Percentiles rank a stretch among this genome's conserved stretches.
phyloP scores from a whole-genome alignment of 2,797 vertebrate genomes.

The Zalophus californianus region DNA sequence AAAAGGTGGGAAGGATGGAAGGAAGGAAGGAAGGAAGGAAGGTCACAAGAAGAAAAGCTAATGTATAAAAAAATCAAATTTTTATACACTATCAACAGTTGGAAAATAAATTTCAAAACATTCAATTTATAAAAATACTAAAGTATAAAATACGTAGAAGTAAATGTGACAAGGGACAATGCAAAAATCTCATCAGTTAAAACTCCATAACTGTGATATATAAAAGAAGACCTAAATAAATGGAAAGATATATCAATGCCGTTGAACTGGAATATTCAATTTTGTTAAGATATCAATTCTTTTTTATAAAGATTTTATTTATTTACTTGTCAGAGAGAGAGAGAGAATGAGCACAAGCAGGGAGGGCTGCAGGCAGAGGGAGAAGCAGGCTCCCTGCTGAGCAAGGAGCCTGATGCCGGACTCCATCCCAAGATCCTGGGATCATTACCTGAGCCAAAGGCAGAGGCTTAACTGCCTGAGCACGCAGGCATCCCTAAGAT shows the following conservation, averaged over 20 bases:
- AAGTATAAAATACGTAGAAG: background rate
- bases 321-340: background rate
- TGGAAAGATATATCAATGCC: background rate
- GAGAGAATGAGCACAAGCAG: background rate
- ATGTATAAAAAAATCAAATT: background rate
- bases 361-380: background rate
- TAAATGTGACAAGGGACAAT: background rate
- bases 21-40: background rate
- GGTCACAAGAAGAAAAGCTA: background rate
- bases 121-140: background rate
- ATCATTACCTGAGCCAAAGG: background rate
- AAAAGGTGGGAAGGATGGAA: background rate
- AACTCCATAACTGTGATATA: background rate
- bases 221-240: background rate
- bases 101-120: background rate
- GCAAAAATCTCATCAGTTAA: background rate
- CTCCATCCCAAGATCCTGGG: no score
- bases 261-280: background rate
- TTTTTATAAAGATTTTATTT: background rate
- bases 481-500: background rate
- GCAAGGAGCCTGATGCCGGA: background rate
- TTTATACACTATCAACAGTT: background rate
- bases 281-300: background rate
- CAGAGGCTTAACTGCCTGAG: background rate
- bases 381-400: background rate